phyloP scores from a whole-genome alignment of 1,140 invertebrate genomes.

The Bombus confusus region DNA sequence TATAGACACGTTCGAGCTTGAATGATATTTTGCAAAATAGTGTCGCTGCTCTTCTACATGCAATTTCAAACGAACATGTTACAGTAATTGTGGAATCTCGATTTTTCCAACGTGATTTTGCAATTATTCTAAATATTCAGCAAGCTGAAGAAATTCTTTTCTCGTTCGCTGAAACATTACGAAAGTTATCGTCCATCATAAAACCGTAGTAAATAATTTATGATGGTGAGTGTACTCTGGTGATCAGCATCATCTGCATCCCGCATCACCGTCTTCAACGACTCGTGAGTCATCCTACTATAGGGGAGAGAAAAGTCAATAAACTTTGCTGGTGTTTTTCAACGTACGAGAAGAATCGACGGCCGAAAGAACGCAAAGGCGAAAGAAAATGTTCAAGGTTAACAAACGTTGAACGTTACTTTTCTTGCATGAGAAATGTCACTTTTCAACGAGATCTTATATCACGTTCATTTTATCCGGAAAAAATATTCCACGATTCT shows the following conservation, averaged over 20 bases:
- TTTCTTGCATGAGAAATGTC: neutral
- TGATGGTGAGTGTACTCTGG: neutral
- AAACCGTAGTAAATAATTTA: neutral
- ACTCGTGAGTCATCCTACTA: slow-evolving; percentile 1
- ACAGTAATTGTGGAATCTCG: too few relatives aligned
- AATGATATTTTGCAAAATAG: too few relatives aligned
- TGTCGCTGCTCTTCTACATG: too few relatives aligned
- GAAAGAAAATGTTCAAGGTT: neutral
- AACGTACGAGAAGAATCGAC: neutral
- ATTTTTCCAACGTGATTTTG: neutral
- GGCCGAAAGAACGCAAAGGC: neutral
- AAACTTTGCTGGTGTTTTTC: neutral
- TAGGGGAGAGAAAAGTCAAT: slow-evolving; percentile 6
- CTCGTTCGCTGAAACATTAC: neutral
- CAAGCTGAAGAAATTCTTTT: neutral
- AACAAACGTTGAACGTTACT: neutral
- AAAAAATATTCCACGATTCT: neutral
- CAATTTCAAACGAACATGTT: too few relatives aligned
- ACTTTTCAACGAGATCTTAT: too few relatives aligned
- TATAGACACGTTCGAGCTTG: too few relatives aligned
- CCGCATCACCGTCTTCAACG: neutral
- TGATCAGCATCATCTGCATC: slow-evolving; percentile 5
- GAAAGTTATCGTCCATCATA: neutral
- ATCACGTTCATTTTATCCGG: too few relatives aligned
- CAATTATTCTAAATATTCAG: neutral